Evolutionary conservation across 92 coral and sea anemone species (phyloP).

Genomic region (Meandrina meandrites): DNA sequence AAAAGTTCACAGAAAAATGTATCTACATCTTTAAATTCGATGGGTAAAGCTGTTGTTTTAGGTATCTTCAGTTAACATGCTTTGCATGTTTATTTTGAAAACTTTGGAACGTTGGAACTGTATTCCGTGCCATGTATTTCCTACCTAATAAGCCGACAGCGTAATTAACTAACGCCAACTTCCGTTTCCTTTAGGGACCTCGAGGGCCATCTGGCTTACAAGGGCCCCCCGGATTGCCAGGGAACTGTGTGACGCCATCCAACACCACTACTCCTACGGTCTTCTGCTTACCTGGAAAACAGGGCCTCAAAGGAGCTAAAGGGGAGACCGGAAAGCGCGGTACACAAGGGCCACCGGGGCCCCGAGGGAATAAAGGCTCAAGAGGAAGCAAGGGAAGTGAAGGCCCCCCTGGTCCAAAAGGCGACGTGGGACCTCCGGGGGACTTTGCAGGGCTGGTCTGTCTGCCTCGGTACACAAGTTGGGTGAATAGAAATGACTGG

Average conservation of each 20-base stretch:
- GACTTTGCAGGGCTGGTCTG: conserved; percentile 70
- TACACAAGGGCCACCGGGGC: conserved; percentile 62
- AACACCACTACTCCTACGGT: conserved; percentile 58
- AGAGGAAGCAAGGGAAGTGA: conserved; percentile 63
- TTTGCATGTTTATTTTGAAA: too few species aligned
- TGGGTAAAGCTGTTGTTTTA: not conserved
- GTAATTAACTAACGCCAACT: not conserved
- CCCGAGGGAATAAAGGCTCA: conserved; percentile 66
- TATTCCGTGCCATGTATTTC: not conserved
- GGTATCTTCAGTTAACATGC: too few species aligned
- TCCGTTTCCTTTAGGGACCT: conserved; percentile 63
- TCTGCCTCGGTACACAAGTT: conserved; percentile 71
- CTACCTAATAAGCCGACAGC: not conserved
- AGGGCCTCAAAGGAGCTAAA: conserved; percentile 71
- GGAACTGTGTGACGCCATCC: conserved; percentile 67
- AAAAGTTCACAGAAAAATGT: not conserved
- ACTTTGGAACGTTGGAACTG: too few species aligned
- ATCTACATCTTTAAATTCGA: not conserved
- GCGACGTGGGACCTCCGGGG: conserved; percentile 83
- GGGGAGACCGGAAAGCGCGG: conserved; percentile 82
- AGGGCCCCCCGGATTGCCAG: conserved; percentile 85
- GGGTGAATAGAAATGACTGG: conserved; percentile 78
- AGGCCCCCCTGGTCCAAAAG: conserved; percentile 80
- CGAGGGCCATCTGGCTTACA: conserved; percentile 71
- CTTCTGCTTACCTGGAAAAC: conserved; percentile 78